Percentiles rank a stretch among this genome's conserved stretches.
Conservation (phyloP, 2,797 vertebrate species). For the Platyrinchus mystaceus region DNA sequence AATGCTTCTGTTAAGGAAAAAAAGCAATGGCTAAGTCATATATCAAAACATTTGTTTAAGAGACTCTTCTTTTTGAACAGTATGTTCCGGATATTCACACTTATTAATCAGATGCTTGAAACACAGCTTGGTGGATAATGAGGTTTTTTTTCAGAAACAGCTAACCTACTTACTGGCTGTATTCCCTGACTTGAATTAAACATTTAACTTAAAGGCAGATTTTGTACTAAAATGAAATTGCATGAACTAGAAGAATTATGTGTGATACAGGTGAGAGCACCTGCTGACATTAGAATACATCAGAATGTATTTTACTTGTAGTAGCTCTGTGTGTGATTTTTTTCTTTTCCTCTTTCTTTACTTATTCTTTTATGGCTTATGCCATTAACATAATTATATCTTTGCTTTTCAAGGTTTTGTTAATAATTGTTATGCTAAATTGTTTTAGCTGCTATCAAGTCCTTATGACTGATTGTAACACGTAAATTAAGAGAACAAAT, state of each 20-base stretch:
- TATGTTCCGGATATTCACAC: background rate
- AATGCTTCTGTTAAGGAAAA: background rate
- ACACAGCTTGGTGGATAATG: background rate
- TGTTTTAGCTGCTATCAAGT: background rate
- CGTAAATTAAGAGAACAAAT: background rate
- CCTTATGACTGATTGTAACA: background rate
- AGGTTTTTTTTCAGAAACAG: background rate
- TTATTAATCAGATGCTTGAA: slow-evolving; percentile 31
- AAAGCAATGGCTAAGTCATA: background rate
- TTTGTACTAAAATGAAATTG: background rate
- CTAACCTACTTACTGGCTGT: background rate
- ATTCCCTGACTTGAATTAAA: background rate
- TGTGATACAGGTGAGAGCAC: background rate
- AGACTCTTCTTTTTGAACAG: background rate
- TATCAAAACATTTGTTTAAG: background rate
- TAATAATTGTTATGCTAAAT: background rate
- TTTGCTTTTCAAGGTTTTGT: background rate
- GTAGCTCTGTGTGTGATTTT: background rate
- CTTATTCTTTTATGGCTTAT: background rate
- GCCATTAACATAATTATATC: background rate
- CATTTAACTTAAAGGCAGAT: background rate
- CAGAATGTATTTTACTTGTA: background rate
- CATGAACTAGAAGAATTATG: background rate
- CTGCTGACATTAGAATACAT: background rate
- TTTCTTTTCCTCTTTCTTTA: background rate